phyloP scores from a whole-genome alignment of 2,113 vertebrate genomes.

The Triplophysa rosa region DNA sequence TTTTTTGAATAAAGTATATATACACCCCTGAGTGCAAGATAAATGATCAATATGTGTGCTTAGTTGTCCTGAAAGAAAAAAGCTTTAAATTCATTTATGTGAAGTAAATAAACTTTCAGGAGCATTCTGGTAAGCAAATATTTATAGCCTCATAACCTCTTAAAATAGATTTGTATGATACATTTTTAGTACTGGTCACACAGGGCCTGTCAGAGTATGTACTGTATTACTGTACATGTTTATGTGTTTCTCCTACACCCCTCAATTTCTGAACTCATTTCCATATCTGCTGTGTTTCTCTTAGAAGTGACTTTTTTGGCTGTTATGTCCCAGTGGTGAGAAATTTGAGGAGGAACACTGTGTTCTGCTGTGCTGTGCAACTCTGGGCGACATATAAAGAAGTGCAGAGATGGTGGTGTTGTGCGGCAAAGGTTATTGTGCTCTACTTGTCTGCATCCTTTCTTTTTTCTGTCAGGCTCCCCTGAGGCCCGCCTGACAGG shows the following conservation, averaged over 20 bases:
- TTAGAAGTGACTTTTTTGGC: slow-evolving; percentile 15
- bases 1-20: too few species aligned
- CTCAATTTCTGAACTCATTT: slow-evolving; percentile 34
- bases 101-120: too few species aligned
- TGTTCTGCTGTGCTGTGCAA: slow-evolving; percentile 8
- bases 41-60: too few species aligned
- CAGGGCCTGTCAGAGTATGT: slow-evolving; percentile 60
- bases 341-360: slow-evolving; percentile 29
- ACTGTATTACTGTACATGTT: slow-evolving; percentile 45
- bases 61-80: too few species aligned
- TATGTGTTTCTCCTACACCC: slow-evolving; percentile 59
- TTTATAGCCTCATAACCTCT: slow-evolving; percentile 23
- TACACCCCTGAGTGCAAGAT: too few species aligned
- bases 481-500: neutral
- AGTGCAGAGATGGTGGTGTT: neutral
- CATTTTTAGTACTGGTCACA: slow-evolving; percentile 66
- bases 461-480: slow-evolving; percentile 1
- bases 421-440: slow-evolving; percentile 13
- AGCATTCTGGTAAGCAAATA: too few species aligned
- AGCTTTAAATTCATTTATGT: too few species aligned
- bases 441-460: neutral
- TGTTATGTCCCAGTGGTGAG: neutral
- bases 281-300: slow-evolving; percentile 27
- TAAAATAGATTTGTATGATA: slow-evolving; percentile 71
- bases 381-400: neutral